Conservation (phyloP, 1,140 invertebrate species). For the Aethina tumida region DNA sequence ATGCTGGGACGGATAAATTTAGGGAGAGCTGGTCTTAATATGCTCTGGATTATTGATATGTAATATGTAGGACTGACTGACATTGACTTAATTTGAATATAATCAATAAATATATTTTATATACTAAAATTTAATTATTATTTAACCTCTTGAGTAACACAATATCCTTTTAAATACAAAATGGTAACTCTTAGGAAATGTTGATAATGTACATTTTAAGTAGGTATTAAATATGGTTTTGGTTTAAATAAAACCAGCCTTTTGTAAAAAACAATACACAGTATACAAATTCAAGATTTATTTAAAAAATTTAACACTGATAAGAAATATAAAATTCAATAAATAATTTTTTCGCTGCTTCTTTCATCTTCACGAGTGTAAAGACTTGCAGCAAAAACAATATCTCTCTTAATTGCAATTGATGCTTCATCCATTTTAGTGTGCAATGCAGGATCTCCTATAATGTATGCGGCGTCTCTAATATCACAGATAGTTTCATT, state of each 20-base stretch:
- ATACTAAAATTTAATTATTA: too few species aligned
- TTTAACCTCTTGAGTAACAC: too few species aligned
- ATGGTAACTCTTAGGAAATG: too few species aligned
- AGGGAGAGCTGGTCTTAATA: slow-evolving; percentile 66
- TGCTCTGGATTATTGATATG: slow-evolving; percentile 63
- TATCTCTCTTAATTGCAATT: slow-evolving; percentile 88
- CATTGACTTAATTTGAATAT: too few species aligned
- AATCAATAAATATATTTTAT: too few species aligned
- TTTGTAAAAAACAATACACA: too few species aligned
- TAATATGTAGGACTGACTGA: too few species aligned
- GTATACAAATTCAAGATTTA: too few species aligned
- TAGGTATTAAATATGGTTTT: too few species aligned
- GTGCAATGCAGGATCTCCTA: slow-evolving; percentile 84
- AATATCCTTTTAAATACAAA: too few species aligned
- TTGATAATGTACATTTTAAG: too few species aligned
- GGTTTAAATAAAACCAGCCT: too few species aligned
- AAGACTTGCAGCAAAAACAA: slow-evolving; percentile 95
- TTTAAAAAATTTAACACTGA: neutral
- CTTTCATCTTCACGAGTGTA: slow-evolving; percentile 57
- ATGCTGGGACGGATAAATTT: slow-evolving; percentile 70
- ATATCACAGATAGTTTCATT: slow-evolving; percentile 90
- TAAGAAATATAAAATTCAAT: neutral
- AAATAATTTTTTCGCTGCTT: neutral
- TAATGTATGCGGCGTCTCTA: slow-evolving; percentile 81
- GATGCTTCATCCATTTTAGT: slow-evolving; percentile 95